Evolutionary conservation across 2,797 vertebrate genomes (phyloP).

Genomic region (Mus minutoides): DNA sequence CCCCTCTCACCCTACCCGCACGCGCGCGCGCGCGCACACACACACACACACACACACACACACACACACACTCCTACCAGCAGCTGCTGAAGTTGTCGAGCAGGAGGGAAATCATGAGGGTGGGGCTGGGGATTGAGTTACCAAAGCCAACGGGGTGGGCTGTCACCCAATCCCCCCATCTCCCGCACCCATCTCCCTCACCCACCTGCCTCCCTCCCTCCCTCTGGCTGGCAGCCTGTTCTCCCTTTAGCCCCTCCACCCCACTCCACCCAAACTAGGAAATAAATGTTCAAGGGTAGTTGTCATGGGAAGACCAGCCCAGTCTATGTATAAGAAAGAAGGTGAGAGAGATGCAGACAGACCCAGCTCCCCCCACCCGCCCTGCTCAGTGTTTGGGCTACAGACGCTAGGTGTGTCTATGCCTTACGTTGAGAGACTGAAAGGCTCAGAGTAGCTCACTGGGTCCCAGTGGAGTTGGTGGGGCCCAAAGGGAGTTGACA

Average conservation of each 20-base stretch:
- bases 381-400: background rate
- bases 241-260: conserved; percentile 60
- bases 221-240: conserved; percentile 71
- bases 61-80: conserved; percentile 63
- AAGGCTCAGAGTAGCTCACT: conserved; percentile 33
- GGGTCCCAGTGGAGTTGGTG: conserved; percentile 65
- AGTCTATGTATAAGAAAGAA: background rate
- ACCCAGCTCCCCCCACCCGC: background rate
- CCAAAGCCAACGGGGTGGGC: conserved; percentile 73
- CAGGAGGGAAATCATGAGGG: conserved; percentile 63
- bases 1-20: conserved; percentile 35
- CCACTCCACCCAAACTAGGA: conserved; percentile 68
- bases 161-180: conserved; percentile 73
- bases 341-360: background rate
- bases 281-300: conserved; percentile 65
- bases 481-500: conserved; percentile 65
- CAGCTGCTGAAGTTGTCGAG: conserved; percentile 72
- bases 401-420: background rate
- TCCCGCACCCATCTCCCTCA: background rate
- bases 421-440: background rate
- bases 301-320: conserved; percentile 69
- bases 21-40: background rate
- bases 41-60: conserved; percentile 28
- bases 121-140: conserved; percentile 73
- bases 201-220: conserved; percentile 67